Base-by-base conservation (phyloP, 2,797 vertebrate species). In the Propithecus perrieri region DNA sequence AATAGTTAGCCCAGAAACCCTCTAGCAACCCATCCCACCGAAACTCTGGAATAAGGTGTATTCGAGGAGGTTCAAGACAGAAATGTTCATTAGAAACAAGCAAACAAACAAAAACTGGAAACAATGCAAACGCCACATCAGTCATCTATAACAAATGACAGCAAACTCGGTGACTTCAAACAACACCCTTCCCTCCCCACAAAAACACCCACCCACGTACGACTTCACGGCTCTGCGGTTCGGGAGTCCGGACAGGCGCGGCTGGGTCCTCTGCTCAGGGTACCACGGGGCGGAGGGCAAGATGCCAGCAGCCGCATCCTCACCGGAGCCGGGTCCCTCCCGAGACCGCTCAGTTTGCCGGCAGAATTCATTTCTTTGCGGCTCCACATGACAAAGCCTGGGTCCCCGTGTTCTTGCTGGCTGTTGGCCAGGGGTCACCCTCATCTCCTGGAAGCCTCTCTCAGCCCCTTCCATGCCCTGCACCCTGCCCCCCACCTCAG, bases 91-190 rank as follows among this genome's bases (percentile, higher is more conserved):
- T 57, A 28, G 14, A 80, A 55, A 26, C 24, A 13, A 57, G n/a
- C 46, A 20, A 57, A 79, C 26, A 10, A 30, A 35, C 1, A 11
- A 43, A 38, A 22, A 24, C 50, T 13, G 24, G 50, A 69, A 50
- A 28, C 55, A 33, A 48, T 7, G 5, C 4, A 20, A 18, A 15
- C 2, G 18, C 9, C 33, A 0, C 1, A 2, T 12, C n/a, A 0
- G 28, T 22, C 43, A 71, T 41, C 67, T 41, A 5, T 5, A 35
- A 59, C 59, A 67, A 30, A 17, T 53, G 8, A 14, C n/a, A 38
- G 28, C 20, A 46, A 69, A 53, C 22, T 15, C 5, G 2, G 26
- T 20, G 26, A 22, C 59, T 75, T 35, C 28, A 20, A 35, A 76
- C 0, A 4, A 67, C n/a, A 33, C 48, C 11, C 20, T 35, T 76